Base-by-base conservation (phyloP, 2,113 vertebrate genomes). In the Otocyon megalotis region DNA sequence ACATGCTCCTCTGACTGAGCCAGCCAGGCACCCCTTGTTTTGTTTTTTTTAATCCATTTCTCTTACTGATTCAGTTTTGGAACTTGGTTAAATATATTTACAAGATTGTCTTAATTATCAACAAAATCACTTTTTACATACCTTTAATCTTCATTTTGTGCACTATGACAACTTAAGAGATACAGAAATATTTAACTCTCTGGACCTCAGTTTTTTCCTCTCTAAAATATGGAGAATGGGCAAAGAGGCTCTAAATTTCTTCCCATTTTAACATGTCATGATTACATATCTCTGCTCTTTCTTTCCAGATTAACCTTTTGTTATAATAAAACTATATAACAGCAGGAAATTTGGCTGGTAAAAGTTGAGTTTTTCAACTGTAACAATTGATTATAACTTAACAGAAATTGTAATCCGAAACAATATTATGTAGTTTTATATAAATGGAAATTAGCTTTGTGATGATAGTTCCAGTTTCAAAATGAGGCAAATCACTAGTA, bases 401-500 rank as follows among this genome's bases (percentile, higher is more conserved):
- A 82, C 3, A 97, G 86, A 10, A 53, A 97, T 95, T 97, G 95
- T 94, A 72, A 82, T 92, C 67, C 96, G n/a, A 97, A 98, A 97
- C 93, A 80, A 97, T 94, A 84, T 90, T 97, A 69, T 95, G n/a
- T 97, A 93, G 82, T 0, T 90, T 80, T 92, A 76, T 94, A 54
- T 85, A 95, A 30, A 94, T 98, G 94, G 93, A 76, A 93, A 97
- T 94, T 56, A 65, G 96, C 96, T 96, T 11, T 96, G 17, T 79
- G 84, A 92, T 97, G 62, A 77, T 91, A 97, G 93, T 95, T 98
- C 81, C 50, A 96, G 54, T 96, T 98, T 98, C 80, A 87, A 96
- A 98, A 93, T 35, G 67, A 98, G 93, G 77, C 97, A 96, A 95
- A 54, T 90, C 96, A 97, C 86, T 97, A 96, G 97, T 97, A 98